Evolutionary conservation across 2,797 vertebrate species (phyloP).

Genomic region (Anguilla megastoma): DNA sequence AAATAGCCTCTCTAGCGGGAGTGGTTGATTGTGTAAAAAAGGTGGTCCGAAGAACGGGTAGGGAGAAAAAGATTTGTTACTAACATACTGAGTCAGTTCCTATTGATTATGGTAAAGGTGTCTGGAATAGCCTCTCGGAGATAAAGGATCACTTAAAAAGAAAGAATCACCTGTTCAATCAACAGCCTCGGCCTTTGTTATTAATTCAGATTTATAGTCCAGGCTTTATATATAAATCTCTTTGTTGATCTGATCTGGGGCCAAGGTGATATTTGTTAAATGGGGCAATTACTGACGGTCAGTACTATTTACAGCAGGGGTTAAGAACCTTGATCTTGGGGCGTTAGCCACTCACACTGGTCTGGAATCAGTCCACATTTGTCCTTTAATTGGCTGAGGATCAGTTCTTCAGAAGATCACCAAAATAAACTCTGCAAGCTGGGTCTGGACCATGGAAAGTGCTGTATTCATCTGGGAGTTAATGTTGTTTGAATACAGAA

Average conservation of each 20-base stretch:
- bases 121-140: not conserved
- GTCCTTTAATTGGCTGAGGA: not conserved
- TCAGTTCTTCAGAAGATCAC: not conserved
- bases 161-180: not conserved
- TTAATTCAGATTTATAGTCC: not conserved
- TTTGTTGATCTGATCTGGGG: not conserved
- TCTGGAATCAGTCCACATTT: not conserved
- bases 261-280: not conserved
- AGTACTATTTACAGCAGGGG: not conserved
- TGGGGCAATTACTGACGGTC: not conserved
- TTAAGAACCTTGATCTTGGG: not conserved
- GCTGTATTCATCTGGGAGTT: not conserved
- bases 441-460: not conserved
- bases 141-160: not conserved
- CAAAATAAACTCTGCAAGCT: not conserved
- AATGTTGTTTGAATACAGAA: not conserved
- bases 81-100: not conserved
- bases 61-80: not conserved
- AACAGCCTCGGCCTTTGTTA: not conserved
- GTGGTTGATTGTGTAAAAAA: not conserved
- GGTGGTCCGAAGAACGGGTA: not conserved
- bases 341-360: not conserved
- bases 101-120: not conserved
- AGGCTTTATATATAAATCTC: not conserved
- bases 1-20: not conserved